These are phyloP conservation scores for Paramisgurnus dabryanus DNA, from an alignment of 2,113 vertebrate species.

Conservation along the genomic window DNA sequence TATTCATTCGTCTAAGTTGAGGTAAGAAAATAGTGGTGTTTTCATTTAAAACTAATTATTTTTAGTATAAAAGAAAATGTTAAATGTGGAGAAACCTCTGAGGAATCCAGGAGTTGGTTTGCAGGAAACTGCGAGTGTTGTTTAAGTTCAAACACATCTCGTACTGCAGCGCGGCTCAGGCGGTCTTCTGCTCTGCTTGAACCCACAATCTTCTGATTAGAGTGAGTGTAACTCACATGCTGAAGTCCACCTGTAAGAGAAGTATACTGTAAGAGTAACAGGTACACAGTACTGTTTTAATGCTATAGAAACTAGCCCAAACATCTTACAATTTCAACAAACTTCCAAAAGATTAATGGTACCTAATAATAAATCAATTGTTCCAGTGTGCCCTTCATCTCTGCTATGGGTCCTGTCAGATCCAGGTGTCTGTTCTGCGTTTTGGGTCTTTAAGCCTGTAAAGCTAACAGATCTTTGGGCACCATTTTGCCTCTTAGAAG, in stretches of 20 bases:
- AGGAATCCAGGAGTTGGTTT: conserved; percentile 75
- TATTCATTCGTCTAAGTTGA: too few species aligned
- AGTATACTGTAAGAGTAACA: background rate
- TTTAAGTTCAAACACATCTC: conserved; percentile 86
- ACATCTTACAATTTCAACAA: background rate
- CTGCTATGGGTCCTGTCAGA: conserved; percentile 3
- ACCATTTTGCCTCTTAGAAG: background rate
- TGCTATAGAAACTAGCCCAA: background rate
- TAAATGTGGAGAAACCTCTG: conserved; percentile 74
- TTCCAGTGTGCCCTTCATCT: conserved; percentile 29
- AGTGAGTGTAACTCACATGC: conserved; percentile 88
- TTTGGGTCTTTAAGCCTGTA: conserved; percentile 5
- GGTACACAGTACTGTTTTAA: background rate
- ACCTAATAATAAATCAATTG: conserved; percentile 79
- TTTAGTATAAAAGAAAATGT: background rate
- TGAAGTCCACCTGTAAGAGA: conserved; percentile 76
- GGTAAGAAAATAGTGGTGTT: too few species aligned
- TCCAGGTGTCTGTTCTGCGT: background rate
- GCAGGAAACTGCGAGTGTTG: conserved; percentile 92
- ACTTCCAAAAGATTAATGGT: background rate
- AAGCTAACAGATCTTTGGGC: conserved; percentile 21
- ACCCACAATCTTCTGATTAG: conserved; percentile 92
- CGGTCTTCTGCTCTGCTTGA: conserved; percentile 91
- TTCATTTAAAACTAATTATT: too few species aligned
- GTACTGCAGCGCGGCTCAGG: conserved; percentile 84